These are phyloP conservation scores for Otolemur crassicaudatus DNA, from an alignment of 2,797 vertebrate genomes.

Conservation along the genomic window DNA sequence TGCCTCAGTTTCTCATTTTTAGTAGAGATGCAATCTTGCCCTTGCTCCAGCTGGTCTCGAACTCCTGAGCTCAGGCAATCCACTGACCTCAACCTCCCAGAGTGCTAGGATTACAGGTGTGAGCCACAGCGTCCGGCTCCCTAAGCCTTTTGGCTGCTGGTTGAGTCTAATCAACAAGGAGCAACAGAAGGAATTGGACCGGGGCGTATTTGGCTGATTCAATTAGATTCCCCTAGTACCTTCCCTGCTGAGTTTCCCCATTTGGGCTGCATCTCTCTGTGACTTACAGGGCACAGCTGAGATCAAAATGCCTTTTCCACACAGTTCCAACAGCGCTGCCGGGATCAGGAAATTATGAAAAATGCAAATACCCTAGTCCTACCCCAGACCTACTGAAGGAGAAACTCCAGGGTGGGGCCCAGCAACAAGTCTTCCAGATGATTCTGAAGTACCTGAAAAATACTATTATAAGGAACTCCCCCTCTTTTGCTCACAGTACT, in stretches of 20 bases:
- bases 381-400: not conserved
- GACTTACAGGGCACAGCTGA: not conserved
- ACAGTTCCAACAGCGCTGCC: not conserved
- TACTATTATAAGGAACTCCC: not conserved
- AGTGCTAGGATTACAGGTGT: too few species aligned
- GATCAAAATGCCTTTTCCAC: not conserved
- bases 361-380: not conserved
- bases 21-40: too few species aligned
- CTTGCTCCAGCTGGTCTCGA: too few species aligned
- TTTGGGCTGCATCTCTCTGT: not conserved
- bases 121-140: not conserved
- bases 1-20: too few species aligned
- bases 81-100: too few species aligned
- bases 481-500: not conserved
- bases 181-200: not conserved
- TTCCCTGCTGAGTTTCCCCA: not conserved
- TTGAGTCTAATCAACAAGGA: not conserved
- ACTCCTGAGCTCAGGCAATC: too few species aligned
- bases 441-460: not conserved
- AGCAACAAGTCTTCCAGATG: not conserved
- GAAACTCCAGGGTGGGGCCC: not conserved
- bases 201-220: not conserved
- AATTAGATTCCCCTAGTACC: not conserved
- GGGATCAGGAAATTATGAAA: not conserved
- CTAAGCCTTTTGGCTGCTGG: not conserved